Evolutionary conservation across 2,113 vertebrate genomes (phyloP), one percentile per base, ranked within the genome.

Genomic region (Lonchura striata): DNA sequence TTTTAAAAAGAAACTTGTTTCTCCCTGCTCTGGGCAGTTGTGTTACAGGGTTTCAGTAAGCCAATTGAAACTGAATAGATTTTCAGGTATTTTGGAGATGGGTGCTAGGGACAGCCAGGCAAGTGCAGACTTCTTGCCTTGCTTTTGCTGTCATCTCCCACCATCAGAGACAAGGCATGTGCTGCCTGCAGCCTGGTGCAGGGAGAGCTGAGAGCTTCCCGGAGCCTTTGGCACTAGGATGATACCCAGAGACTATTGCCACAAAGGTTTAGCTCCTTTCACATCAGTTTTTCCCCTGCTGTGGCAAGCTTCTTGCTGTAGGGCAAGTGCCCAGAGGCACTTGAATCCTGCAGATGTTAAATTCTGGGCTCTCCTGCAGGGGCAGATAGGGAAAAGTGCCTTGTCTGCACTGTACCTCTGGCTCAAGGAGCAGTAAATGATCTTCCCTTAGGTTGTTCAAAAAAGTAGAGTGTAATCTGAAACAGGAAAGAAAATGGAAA

Each of bases 151-250:
- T 49, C 41, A 7, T 52, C 41, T 94, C 50, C 57, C 31, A 18
- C 33, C 21, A 11, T 19, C 0, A 1, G 60, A 63, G 61, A 59
- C 0, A 0, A n/a, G 42, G 7, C 2, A 8, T 66, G n/a, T 90
- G 61, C 82, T 52, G 39, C 54, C 71, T n/a, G 33, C n/a, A 66
- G 33, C 66, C 50, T 59, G 30, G 18, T 44, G 30, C 13, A 13
- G 54, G 50, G 52, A 49, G 10, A 74, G 20, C 27, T 15, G 31
- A 1, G 20, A 52, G 56, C 28, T 52, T 74, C 10, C 64, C 22
- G 69, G 15, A 7, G 37, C 19, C 27, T 74, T 57, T 70, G 52
- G 46, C 39, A 7, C 28, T 12, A 14, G 13, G 39, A 9, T 37
- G 66, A 30, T 9, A 22, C 30, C 11, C 30, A 47, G 37, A 41